Conservation (phyloP, 1,140 invertebrate genomes). For the Cydia splendana region DNA sequence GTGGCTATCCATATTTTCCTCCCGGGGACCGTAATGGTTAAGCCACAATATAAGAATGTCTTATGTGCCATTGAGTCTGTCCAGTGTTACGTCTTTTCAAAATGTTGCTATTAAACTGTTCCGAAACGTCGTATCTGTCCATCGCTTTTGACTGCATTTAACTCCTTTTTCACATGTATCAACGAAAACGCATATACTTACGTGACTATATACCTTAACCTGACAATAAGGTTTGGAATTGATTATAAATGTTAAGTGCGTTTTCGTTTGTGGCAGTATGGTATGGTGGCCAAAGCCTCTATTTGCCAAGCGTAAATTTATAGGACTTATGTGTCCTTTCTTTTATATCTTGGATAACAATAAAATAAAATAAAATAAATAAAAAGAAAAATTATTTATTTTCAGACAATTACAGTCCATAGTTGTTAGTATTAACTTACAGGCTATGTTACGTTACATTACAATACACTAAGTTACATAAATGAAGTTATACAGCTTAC, state of each 20-base stretch:
- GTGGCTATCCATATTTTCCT: neutral
- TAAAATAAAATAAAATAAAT: no score
- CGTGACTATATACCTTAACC: neutral
- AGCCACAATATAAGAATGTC: neutral
- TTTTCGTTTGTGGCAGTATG: neutral
- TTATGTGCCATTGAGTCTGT: neutral
- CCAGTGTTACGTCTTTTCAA: neutral
- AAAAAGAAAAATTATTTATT: no score
- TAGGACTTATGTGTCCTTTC: neutral
- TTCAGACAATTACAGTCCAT: no score
- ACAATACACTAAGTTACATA: no score
- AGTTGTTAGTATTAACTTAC: no score
- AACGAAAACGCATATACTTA: neutral
- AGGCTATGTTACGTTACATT: no score
- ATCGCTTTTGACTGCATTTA: neutral
- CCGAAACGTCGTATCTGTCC: neutral
- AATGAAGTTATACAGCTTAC: no score
- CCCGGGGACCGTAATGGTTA: slow-evolving; percentile 7
- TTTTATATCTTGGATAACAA: neutral
- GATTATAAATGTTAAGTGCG: neutral
- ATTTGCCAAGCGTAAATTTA: neutral
- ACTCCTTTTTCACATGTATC: neutral
- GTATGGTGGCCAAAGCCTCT: neutral
- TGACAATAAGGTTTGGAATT: neutral
- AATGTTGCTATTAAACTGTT: neutral